These are phyloP conservation scores for Anthopleura sola DNA, from an alignment of 64 coral and sea anemone genomes.

Conservation along the genomic window DNA sequence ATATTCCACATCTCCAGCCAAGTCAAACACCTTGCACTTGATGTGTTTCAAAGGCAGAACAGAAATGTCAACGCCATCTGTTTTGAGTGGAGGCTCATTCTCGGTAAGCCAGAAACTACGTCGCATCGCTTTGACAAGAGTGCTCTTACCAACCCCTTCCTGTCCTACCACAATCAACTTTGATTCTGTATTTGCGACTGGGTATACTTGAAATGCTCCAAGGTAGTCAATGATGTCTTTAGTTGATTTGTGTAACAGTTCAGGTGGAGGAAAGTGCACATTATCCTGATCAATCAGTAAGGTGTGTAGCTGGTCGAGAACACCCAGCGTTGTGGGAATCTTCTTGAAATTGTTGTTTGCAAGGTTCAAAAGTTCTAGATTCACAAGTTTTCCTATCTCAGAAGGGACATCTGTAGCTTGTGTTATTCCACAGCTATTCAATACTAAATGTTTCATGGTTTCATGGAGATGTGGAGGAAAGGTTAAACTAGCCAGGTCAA, in stretches of 20 bases:
- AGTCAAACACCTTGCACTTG: constrained; percentile 58
- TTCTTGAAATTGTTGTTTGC: background rate
- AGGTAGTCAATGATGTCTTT: too few relatives aligned
- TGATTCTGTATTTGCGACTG: too few relatives aligned
- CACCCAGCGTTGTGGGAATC: background rate
- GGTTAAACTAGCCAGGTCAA: background rate
- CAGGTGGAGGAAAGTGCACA: background rate
- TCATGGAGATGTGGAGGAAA: too few relatives aligned
- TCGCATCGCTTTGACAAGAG: constrained; percentile 22
- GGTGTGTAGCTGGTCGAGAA: background rate
- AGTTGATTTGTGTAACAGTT: background rate
- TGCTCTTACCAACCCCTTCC: constrained; percentile 30
- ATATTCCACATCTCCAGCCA: too few relatives aligned
- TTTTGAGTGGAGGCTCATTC: constrained; percentile 26
- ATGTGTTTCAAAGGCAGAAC: constrained; percentile 40
- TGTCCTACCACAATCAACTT: constrained; percentile 18
- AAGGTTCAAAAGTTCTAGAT: constrained; percentile 27
- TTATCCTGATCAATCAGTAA: background rate
- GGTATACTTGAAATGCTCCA: too few relatives aligned
- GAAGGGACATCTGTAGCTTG: constrained; percentile 12
- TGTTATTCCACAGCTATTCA: constrained; percentile 11
- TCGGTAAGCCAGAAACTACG: background rate
- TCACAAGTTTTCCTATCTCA: background rate
- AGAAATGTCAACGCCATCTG: constrained; percentile 69
- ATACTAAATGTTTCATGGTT: too few relatives aligned